A percentile compares a stretch with the other conserved stretches of the same genome.
Conservation (phyloP, 2,888 invertebrate genomes). For the Dicyrtomina minuta region DNA sequence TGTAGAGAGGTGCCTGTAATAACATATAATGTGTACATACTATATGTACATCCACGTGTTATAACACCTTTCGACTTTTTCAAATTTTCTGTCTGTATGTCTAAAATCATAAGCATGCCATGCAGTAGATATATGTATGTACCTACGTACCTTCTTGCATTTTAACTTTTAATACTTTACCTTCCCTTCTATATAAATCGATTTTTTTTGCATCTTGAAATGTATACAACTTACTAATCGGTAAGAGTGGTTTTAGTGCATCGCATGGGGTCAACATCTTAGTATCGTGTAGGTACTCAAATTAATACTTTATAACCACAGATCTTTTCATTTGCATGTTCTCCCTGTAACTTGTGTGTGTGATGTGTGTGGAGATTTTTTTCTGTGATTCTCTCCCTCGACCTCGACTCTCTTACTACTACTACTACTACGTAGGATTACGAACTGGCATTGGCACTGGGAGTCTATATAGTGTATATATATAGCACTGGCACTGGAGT, state of each 20-base stretch:
- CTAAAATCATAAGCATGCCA: no score
- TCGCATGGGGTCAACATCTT: conserved; percentile 5
- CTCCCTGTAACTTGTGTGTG: neutral
- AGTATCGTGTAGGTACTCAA: neutral
- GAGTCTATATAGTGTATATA: no score
- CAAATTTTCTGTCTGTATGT: no score
- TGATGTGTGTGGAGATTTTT: neutral
- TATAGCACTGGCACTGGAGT: neutral
- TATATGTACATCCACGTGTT: no score
- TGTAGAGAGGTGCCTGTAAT: no score
- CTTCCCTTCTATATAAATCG: neutral
- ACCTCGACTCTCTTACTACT: no score
- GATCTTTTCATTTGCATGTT: conserved; percentile 10
- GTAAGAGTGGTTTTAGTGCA: neutral
- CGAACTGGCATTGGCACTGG: no score
- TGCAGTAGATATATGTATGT: no score
- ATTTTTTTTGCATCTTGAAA: neutral
- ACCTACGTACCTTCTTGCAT: no score
- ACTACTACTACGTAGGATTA: no score
- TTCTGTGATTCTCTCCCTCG: neutral
- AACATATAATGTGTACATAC: no score
- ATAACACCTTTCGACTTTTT: no score
- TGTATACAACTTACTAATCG: conserved; percentile 1
- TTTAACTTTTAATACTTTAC: neutral
- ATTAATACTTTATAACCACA: conserved; percentile 2